A percentile compares a stretch with the other conserved stretches of the same genome.
These are phyloP conservation scores for Ditylenchus dipsaci DNA, from an alignment of 1,140 invertebrate genomes.

Conservation along the genomic window DNA sequence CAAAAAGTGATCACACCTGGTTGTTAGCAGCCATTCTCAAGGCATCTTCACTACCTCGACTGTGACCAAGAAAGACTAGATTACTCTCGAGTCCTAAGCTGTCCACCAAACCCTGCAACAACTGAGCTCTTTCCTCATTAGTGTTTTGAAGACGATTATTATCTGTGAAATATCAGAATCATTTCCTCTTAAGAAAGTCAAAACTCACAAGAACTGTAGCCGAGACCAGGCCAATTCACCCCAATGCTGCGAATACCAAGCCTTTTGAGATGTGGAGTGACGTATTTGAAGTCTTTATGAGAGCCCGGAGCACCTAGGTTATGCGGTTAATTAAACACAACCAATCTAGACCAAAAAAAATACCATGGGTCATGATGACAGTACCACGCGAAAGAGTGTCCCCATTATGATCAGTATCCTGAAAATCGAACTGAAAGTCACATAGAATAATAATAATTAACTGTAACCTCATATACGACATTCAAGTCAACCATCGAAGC, in stretches of 20 bases:
- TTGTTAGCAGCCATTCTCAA: constrained; percentile 38
- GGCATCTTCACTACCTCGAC: constrained; percentile 43
- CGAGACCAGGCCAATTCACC: constrained; percentile 47
- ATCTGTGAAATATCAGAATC: neutral
- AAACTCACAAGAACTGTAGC: constrained; percentile 40
- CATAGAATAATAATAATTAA: neutral
- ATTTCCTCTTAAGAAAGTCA: neutral
- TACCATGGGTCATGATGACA: constrained; percentile 9
- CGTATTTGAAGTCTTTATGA: constrained; percentile 52
- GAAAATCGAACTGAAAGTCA: constrained; percentile 19
- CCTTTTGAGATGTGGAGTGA: constrained; percentile 29
- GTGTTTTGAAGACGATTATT: constrained; percentile 28
- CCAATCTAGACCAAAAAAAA: constrained; percentile 9
- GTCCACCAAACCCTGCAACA: constrained; percentile 41
- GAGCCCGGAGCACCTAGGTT: constrained; percentile 34
- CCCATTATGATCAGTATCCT: neutral
- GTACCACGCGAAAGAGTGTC: constrained; percentile 29
- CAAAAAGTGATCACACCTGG: constrained; percentile 10
- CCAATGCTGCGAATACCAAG: constrained; percentile 39
- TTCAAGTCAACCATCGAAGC: neutral
- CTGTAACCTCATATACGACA: constrained; percentile 1
- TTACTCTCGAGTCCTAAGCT: constrained; percentile 29
- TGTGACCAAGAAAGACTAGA: constrained; percentile 45
- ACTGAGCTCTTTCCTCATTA: constrained; percentile 38
- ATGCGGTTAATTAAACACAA: constrained; percentile 18